Evolutionary conservation across 2,797 vertebrate species (phyloP), one percentile per base, ranked within the genome.

Genomic region (Toxotes lorentzi): DNA sequence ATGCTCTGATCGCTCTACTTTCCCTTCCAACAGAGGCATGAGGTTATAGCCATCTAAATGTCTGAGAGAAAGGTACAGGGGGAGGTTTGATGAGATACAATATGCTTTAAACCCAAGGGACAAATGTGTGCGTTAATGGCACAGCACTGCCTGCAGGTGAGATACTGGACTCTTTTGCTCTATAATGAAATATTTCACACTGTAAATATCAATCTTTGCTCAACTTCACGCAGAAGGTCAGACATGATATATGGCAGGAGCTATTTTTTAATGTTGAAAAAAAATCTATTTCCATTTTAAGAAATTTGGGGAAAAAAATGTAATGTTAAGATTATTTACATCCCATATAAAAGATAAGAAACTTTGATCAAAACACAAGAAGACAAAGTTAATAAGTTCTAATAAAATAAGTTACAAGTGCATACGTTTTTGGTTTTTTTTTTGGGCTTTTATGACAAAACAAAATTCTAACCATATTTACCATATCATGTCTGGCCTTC

Each of bases 1-100:
- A 4, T 98, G 97, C 19, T 95, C 83, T 0, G 97, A 98, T 56
- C 16, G 93, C 3, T 68, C 82, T n/a, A 47, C 86, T 64, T 71
- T 86, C 11, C 96, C 94, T 74, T 93, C 95, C 75, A 99, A 83
- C 86, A 99, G 92, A 0, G 97, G 98, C 95, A 98, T 95, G 79
- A 99, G 94, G 87, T 99, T 96, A 61, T 90, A 90, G 24, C 98
- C 97, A 32, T 99, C 98, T 63, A 97, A 93, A 70, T 94, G 79
- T 91, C 98, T 99, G 72, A 7, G 35, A 67, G 53, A 48, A 62
- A 43, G 30, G 30, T 63, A 16, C 12, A 45, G 19, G 10, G 11
- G 2, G 51, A 16, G n/a, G n/a, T 3, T 8, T 17, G 30, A 35
- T 5, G 8, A 40, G 53, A 57, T 50, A 62, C 8, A 30, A 27